Conservation (phyloP, 1,140 invertebrate species). For the Drosophila equinoxialis region DNA sequence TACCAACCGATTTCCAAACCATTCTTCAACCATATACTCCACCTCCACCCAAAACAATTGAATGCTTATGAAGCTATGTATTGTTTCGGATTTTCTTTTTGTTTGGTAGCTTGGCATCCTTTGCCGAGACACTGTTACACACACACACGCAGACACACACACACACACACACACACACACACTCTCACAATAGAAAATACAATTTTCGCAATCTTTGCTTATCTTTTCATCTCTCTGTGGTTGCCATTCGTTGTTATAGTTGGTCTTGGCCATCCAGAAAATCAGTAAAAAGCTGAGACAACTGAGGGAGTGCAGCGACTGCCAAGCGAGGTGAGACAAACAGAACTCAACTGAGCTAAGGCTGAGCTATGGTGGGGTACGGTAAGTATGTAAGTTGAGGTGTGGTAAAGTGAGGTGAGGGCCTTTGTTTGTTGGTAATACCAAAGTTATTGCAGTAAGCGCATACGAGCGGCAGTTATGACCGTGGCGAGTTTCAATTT, state of each 20-base stretch:
- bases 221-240: constrained; percentile 74
- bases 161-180: constrained; percentile 32
- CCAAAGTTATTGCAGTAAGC: constrained; percentile 31
- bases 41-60: constrained; percentile 48
- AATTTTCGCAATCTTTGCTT: constrained; percentile 80
- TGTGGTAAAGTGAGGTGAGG: neutral
- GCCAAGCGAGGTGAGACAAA: neutral
- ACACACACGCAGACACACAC: constrained; percentile 34
- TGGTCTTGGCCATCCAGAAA: constrained; percentile 51
- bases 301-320: constrained; percentile 23
- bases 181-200: constrained; percentile 70
- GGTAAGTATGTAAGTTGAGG: constrained; percentile 16
- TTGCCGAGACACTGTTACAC: constrained; percentile 47
- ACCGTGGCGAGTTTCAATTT: neutral
- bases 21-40: neutral
- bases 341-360: neutral
- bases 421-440: constrained; percentile 19
- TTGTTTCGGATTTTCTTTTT: constrained; percentile 67
- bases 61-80: constrained; percentile 50
- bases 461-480: constrained; percentile 4
- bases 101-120: constrained; percentile 51
- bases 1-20: neutral
- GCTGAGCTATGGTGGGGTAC: neutral
- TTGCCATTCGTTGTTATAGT: constrained; percentile 50
- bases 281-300: constrained; percentile 60